phyloP scores from a whole-genome alignment of 2,797 vertebrate genomes.

The Acropternis orthonyx region DNA sequence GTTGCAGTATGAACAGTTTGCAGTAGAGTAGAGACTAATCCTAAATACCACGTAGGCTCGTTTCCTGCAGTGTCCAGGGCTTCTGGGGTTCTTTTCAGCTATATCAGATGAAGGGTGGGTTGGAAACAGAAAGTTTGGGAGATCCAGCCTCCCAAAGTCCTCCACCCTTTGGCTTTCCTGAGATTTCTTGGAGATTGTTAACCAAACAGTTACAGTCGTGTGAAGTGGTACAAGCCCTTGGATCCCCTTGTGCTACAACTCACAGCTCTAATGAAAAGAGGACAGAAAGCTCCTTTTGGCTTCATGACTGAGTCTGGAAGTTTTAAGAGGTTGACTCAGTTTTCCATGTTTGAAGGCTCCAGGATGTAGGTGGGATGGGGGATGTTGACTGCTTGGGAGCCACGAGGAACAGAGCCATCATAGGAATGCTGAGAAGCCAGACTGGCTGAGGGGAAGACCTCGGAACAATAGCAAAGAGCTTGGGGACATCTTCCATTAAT shows the following conservation, averaged over 20 bases:
- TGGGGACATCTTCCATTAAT: conserved; percentile 37
- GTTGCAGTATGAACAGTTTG: not conserved
- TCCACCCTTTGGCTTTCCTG: not conserved
- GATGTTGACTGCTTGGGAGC: not conserved
- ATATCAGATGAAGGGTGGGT: not conserved
- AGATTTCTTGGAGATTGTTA: not conserved
- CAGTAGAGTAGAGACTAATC: not conserved
- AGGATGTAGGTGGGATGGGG: not conserved
- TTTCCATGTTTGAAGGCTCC: not conserved
- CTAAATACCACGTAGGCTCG: rapidly evolving
- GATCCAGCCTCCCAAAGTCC: not conserved
- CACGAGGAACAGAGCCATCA: not conserved
- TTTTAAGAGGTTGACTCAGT: not conserved
- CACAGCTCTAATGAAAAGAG: not conserved
- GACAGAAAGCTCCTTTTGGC: not conserved
- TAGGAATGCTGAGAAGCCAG: not conserved
- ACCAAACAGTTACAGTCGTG: not conserved
- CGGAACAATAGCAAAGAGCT: conserved; percentile 48
- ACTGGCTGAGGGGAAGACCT: not conserved
- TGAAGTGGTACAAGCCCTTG: not conserved
- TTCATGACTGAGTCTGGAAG: not conserved
- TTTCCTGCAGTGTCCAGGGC: not conserved
- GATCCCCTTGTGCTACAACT: not conserved
- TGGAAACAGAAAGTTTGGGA: not conserved
- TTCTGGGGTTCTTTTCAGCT: not conserved